Percentiles rank a stretch among this genome's conserved stretches.
These are phyloP conservation scores for Paramormyrops hopkinsi DNA, from an alignment of 2,797 vertebrate species.

Conservation along the genomic window DNA sequence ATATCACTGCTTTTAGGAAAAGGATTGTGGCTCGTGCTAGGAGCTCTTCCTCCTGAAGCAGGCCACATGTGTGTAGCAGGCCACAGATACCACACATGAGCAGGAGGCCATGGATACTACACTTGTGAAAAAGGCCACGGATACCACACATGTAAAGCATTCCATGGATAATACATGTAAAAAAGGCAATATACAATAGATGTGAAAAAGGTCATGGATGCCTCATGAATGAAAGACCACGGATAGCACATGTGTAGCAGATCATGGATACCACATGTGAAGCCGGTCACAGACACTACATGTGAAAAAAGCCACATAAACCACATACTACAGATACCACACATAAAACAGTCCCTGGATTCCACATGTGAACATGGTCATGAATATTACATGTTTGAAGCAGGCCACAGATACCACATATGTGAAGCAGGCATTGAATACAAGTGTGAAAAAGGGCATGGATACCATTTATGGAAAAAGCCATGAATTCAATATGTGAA, in stretches of 20 bases:
- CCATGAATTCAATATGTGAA: neutral
- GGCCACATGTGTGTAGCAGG: neutral
- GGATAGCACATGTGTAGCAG: neutral
- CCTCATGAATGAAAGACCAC: neutral
- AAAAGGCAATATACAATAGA: neutral
- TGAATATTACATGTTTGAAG: neutral
- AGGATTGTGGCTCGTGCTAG: neutral
- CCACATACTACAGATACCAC: neutral
- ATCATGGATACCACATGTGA: neutral
- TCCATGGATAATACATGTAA: neutral
- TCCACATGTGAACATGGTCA: neutral
- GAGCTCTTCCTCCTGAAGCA: constrained; percentile 6
- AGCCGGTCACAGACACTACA: neutral
- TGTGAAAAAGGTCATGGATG: neutral
- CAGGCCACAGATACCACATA: neutral
- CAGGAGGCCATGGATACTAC: neutral
- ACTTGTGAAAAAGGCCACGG: neutral
- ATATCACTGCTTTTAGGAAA: constrained; percentile 23
- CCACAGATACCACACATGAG: neutral
- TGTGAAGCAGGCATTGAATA: neutral
- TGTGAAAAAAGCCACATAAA: neutral
- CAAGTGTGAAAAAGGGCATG: neutral
- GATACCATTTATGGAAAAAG: neutral
- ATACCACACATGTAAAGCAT: neutral
- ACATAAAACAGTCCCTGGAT: neutral